Evolutionary conservation across 2,797 vertebrate genomes (phyloP).

Genomic region (Austrolebias charrua): DNA sequence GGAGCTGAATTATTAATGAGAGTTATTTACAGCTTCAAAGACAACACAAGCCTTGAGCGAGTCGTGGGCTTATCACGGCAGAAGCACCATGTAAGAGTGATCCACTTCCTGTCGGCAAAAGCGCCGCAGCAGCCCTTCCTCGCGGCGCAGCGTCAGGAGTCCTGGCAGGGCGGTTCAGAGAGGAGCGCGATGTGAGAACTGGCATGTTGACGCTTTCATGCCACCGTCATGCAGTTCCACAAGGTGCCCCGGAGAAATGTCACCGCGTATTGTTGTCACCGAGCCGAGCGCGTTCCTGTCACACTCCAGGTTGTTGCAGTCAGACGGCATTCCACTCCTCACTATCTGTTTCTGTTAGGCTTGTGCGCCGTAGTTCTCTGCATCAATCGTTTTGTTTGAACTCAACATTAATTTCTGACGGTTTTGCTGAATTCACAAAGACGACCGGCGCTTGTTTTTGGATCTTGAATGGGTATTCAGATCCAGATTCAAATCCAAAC

Average conservation of each 20-base stretch:
- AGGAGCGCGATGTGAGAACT: slow-evolving; percentile 67
- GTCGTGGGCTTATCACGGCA: slow-evolving; percentile 32
- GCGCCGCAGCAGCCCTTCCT: slow-evolving; percentile 33
- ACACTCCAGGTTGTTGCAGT: slow-evolving; percentile 64
- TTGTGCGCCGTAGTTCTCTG: slow-evolving; percentile 37
- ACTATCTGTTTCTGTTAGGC: slow-evolving; percentile 48
- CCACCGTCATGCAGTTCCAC: slow-evolving; percentile 69
- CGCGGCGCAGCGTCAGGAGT: slow-evolving; percentile 44
- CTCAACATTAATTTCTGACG: background rate
- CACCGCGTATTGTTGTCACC: slow-evolving; percentile 69
- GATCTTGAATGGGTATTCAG: no score
- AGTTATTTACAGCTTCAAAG: slow-evolving; percentile 45
- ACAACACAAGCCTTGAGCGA: slow-evolving; percentile 38
- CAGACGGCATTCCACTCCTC: slow-evolving; percentile 64
- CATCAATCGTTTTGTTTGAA: slow-evolving; percentile 34
- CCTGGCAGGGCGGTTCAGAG: slow-evolving; percentile 24
- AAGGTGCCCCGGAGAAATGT: slow-evolving; percentile 73
- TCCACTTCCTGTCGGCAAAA: slow-evolving; percentile 29
- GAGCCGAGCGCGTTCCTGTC: slow-evolving; percentile 67
- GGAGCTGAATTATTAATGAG: slow-evolving; percentile 47
- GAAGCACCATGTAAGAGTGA: background rate
- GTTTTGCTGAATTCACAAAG: slow-evolving; percentile 20
- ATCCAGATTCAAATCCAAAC: no score
- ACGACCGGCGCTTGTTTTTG: background rate
- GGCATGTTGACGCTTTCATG: slow-evolving; percentile 73